Evolutionary conservation across 2,888 invertebrate species (phyloP), one percentile per base, ranked within the genome.

Genomic region (Gastracanthus pulcherrimus): DNA sequence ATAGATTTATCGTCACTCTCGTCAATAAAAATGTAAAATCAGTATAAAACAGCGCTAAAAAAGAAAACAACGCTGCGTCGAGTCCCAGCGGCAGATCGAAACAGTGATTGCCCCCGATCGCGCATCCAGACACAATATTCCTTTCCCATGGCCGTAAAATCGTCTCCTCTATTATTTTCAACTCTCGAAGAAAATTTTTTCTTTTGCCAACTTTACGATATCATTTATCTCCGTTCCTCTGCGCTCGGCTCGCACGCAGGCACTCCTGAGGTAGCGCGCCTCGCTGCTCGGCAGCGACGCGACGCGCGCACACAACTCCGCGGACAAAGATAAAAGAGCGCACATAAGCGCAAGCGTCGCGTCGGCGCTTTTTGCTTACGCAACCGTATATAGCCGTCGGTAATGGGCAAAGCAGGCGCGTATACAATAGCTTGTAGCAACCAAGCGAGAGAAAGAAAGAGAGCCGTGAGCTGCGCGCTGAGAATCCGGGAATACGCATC

Each of bases 401-500:
- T 77, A 77, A 77, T 81, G 77, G 77, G 38, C 19, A 72, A 81
- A 69, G 55, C 26, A 51, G 66, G 48, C 58, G 58, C 29, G 71
- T 26, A 41, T 36, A 62, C 51, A 70, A 75, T 80, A 51, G 64
- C 29, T 16, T 9, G 7, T 74, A 58, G 31, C 6, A 16, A 38
- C n/a, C 7, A 9, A 31, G 6, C 13, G 4, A 6, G 34, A 11
- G 23, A 55, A 55, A 55, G 13, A 26, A 29, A 41, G 58, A 26
- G 19, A 3, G 23, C 36, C n/a, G n/a, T 3, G 19, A 48, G 36
- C 5, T 19, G 34, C n/a, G 2, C 1, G n/a, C n/a, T n/a, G 85
- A 84, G 85, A 87, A 88, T 87, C 86, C 84, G 71, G 82, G 86
- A 86, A 87, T 87, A n/a, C 26, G 45, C 34, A 4, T 70, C 85